Percentiles rank a stretch among this genome's conserved stretches.
phyloP scores from a whole-genome alignment of 64 coral and sea anemone species.

The Platygyra sinensis region DNA sequence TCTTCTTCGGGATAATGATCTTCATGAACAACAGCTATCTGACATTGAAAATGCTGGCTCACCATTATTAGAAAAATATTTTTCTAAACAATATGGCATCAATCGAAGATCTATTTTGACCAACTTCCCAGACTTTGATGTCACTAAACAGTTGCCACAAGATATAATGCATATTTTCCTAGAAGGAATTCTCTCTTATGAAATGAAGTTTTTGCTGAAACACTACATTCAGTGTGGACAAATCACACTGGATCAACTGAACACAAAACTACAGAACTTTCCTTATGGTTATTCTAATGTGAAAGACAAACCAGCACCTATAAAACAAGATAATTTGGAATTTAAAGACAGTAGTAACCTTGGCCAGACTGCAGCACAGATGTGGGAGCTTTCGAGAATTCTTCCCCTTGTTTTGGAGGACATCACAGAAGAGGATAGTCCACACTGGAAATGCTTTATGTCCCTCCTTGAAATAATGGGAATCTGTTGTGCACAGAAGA shows the following conservation, averaged over 20 bases:
- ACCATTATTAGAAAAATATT: constrained; percentile 16
- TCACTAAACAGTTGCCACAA: constrained; percentile 32
- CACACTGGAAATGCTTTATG: not conserved
- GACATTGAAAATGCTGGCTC: constrained; percentile 10
- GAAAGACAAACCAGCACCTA: constrained; percentile 23
- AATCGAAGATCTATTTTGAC: constrained; percentile 8
- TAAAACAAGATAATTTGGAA: not conserved
- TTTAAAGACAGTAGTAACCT: constrained; percentile 16
- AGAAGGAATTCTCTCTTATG: constrained; percentile 49
- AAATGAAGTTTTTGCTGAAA: constrained; percentile 22
- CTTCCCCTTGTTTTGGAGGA: constrained; percentile 23
- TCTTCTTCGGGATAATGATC: not conserved
- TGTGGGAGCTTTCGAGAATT: constrained; percentile 31
- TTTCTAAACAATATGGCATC: constrained; percentile 24
- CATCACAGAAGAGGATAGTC: not conserved
- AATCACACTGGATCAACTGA: constrained; percentile 36
- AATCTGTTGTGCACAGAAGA: constrained; percentile 6
- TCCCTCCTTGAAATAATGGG: constrained; percentile 31
- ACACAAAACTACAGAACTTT: constrained; percentile 22
- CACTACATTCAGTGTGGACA: constrained; percentile 1
- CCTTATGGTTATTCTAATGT: constrained; percentile 40
- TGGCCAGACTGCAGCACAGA: constrained; percentile 29
- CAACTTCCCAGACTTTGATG: constrained; percentile 31
- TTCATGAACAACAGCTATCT: constrained; percentile 3
- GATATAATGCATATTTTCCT: constrained; percentile 43